A percentile compares a stretch with the other conserved stretches of the same genome.
These are phyloP conservation scores for Popillia japonica DNA, from an alignment of 1,140 invertebrate genomes.

Conservation along the genomic window DNA sequence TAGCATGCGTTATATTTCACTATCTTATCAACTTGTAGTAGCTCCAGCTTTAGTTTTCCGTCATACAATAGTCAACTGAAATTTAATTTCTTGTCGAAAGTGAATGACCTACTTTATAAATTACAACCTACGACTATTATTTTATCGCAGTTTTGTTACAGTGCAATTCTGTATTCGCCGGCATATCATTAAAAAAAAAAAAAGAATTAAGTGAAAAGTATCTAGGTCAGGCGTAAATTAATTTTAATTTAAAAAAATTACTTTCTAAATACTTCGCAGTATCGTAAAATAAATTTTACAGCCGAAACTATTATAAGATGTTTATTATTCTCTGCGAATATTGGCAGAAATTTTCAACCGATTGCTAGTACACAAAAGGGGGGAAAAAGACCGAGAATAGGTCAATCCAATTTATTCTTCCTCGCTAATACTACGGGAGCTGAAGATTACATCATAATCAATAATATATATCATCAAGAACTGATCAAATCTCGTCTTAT, in stretches of 20 bases:
- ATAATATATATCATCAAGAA: not conserved
- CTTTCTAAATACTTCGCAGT: not conserved
- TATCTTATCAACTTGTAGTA: not conserved
- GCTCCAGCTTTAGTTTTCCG: not conserved
- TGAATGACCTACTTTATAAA: not conserved
- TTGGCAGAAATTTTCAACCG: not conserved
- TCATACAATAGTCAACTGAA: not conserved
- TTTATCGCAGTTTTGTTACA: too few species aligned
- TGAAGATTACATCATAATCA: not conserved
- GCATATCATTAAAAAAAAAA: too few species aligned
- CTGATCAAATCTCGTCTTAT: not conserved
- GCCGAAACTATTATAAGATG: not conserved
- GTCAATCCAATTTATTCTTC: conserved; percentile 10
- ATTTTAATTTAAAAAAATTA: not conserved
- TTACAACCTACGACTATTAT: too few species aligned
- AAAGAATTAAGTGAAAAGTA: too few species aligned
- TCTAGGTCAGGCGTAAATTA: not conserved
- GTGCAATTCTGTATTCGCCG: too few species aligned
- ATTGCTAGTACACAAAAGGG: not conserved
- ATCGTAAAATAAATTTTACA: not conserved
- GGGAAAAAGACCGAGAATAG: too few species aligned
- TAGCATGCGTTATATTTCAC: not conserved
- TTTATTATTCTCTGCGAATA: not conserved
- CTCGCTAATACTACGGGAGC: not conserved
- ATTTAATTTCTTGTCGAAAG: not conserved